Base-by-base conservation (phyloP, 2,888 invertebrate genomes). In the Volucella inanis region DNA sequence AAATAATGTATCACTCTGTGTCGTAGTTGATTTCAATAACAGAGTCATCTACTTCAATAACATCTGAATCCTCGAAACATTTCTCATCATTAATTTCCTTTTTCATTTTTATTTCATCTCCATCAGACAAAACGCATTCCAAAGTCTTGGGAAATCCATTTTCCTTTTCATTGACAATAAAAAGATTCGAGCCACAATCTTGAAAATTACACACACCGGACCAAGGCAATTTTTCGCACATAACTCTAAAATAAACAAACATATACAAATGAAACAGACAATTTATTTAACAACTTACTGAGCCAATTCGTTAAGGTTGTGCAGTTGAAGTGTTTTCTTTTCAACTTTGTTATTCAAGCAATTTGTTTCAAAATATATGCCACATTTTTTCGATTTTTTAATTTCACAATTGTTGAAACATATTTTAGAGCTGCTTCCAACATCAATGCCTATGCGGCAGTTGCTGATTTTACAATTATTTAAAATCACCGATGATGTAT, bases 341-440 rank as follows among this genome's bases (percentile, higher is more conserved):
- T 87, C 91, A 78, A 12, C 77, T 52, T 67, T 87, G 77, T 77
- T 85, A 15, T 87, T 87, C 45, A 90, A 39, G 2, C 39, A n/a
- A 2, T 88, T 82, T 3, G 93, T 92, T 88, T 94, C 93, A 15
- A 93, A 90, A 61, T 93, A 91, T 67, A 94, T 92, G 1, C 93
- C 94, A 88, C 92, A 93, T 81, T 92, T 92, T 88, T 90, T 92
- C 87, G 92, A 93, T 80, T 93, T 90, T 8, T 90, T 89, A 67
- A 94, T 91, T 22, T 80, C 88, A 54, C 92, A 92, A 8, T 89
- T 89, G 15, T 92, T 90, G 77, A 94, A 93, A 61, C 92, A 91
- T 4, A 94, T 87, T 89, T 93, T 91, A 12, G 93, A 89, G 11
- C 91, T 91, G 59, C 88, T 87, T 84, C 89, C 88, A 55, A 88